Evolutionary conservation across 2,797 vertebrate species (phyloP).

Genomic region (Chelidonichthys spinosus): DNA sequence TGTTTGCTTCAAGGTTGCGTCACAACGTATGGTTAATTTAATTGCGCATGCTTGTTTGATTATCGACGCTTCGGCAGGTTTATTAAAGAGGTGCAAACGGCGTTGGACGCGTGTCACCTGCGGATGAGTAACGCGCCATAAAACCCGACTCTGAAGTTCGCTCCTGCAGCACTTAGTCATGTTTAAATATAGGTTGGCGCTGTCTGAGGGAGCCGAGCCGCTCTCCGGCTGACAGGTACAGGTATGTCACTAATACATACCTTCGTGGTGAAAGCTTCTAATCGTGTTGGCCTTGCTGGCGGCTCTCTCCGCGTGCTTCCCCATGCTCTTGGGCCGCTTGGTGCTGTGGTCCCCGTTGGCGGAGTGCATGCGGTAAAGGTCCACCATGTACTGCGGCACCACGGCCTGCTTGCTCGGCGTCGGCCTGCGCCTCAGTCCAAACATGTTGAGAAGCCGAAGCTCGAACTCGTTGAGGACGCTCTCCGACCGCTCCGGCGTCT

Average conservation of each 20-base stretch:
- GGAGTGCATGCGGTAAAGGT: conserved; percentile 94
- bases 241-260: conserved; percentile 87
- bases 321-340: conserved; percentile 86
- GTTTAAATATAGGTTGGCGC: conserved; percentile 79
- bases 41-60: conserved; percentile 44
- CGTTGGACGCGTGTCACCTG: conserved; percentile 70
- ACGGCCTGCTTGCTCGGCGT: conserved; percentile 91
- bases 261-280: conserved; percentile 98
- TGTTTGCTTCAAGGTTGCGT: conserved; percentile 72
- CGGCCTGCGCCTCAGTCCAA: conserved; percentile 94
- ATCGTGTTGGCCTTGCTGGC: conserved; percentile 97
- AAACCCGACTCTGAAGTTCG: conserved; percentile 75
- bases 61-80: conserved; percentile 23
- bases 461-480: conserved; percentile 94
- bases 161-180: conserved; percentile 76
- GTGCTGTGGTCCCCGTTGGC: conserved; percentile 87
- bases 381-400: conserved; percentile 97
- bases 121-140: conserved; percentile 74
- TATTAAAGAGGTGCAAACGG: conserved; percentile 50
- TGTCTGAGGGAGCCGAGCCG: conserved; percentile 72
- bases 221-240: conserved; percentile 75
- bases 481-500: conserved; percentile 90
- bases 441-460: conserved; percentile 95
- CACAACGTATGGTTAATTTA: conserved; percentile 45
- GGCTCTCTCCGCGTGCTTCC: conserved; percentile 89